phyloP scores from a whole-genome alignment of 2,113 vertebrate genomes.

The Chiloscyllium plagiosum region DNA sequence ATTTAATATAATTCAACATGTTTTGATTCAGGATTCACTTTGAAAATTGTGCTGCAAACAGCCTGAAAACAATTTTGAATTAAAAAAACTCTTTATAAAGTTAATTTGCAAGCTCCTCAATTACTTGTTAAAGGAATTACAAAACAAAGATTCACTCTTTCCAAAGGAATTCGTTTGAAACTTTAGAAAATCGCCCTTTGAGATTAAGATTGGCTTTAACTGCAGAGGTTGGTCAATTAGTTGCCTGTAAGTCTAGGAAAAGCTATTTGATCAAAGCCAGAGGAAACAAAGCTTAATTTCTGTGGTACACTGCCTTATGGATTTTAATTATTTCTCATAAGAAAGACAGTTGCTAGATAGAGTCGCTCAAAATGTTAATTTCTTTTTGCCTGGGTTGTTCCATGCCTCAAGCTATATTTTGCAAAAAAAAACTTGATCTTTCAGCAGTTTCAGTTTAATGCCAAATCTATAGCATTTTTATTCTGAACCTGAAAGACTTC shows the following conservation, averaged over 20 bases:
- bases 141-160: conserved; percentile 19
- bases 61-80: neutral
- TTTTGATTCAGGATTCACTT: neutral
- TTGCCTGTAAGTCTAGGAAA: neutral
- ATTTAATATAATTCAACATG: neutral
- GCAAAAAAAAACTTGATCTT: neutral
- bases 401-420: conserved; percentile 4
- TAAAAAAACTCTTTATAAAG: neutral
- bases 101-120: neutral
- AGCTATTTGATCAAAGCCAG: conserved; percentile 24
- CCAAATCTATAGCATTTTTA: conserved; percentile 13
- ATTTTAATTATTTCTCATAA: conserved; percentile 11
- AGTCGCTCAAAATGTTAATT: neutral
- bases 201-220: conserved; percentile 25
- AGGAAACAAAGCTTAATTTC: conserved; percentile 32
- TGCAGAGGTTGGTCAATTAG: neutral
- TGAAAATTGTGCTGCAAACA: neutral
- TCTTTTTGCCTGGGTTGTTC: neutral
- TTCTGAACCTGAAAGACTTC: neutral
- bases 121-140: neutral
- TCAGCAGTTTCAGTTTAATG: conserved; percentile 6
- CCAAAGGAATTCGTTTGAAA: conserved; percentile 24
- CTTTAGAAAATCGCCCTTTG: neutral
- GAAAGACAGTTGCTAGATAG: conserved; percentile 8
- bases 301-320: neutral